These are phyloP conservation scores for Hormaphis cornu DNA, from an alignment of 1,140 invertebrate genomes.

Conservation along the genomic window DNA sequence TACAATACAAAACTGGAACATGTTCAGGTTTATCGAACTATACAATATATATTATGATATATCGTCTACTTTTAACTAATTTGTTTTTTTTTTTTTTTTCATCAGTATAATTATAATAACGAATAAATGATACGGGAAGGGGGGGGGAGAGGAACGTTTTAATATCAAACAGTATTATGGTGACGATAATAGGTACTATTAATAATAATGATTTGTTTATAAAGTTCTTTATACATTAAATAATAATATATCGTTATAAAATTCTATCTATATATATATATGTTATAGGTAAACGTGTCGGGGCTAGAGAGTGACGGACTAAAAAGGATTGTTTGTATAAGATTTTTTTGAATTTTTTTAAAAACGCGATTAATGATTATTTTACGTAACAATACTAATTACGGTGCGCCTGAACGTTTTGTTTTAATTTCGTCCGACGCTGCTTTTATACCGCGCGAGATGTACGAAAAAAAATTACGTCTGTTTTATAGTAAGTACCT, in stretches of 20 bases:
- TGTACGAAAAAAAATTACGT: too few species aligned
- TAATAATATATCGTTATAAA: background rate
- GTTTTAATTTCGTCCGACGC: too few species aligned
- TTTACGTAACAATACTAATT: too few species aligned
- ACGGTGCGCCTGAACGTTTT: too few species aligned
- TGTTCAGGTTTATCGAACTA: conserved; percentile 8
- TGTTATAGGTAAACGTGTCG: too few species aligned
- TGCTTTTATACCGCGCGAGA: too few species aligned
- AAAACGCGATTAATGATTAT: too few species aligned
- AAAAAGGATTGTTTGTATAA: too few species aligned
- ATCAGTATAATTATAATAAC: conserved; percentile 3
- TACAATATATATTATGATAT: background rate
- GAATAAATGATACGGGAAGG: background rate
- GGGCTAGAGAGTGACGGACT: too few species aligned
- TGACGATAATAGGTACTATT: background rate
- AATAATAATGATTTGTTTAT: background rate
- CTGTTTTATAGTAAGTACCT: too few species aligned
- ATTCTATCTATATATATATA: background rate
- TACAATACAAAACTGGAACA: conserved; percentile 3
- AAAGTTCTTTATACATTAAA: too few species aligned
- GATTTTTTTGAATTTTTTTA: too few species aligned
- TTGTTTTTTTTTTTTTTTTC: background rate
- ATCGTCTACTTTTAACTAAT: background rate
- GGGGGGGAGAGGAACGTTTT: background rate
- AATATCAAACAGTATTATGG: background rate